phyloP scores from a whole-genome alignment of 30 jellyfish, hydroid and myxozoan genomes.

The Hydractinia echinata region DNA sequence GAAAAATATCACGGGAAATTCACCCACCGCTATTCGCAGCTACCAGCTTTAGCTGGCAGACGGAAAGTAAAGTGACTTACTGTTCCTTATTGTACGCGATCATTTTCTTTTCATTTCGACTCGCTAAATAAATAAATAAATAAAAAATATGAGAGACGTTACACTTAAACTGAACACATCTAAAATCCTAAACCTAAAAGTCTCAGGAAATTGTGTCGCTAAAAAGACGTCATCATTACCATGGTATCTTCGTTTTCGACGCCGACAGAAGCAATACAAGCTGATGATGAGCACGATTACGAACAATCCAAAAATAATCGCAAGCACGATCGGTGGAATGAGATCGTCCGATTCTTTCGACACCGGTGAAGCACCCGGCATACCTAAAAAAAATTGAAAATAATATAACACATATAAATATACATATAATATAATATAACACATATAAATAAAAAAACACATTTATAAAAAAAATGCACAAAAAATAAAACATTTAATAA shows the following conservation, averaged over 20 bases:
- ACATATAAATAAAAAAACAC: not conserved
- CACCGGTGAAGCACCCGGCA: constrained; percentile 26
- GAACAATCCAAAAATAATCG: constrained; percentile 62
- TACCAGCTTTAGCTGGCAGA: not conserved
- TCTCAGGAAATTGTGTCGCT: not conserved
- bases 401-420: not conserved
- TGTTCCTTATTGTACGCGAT: not conserved
- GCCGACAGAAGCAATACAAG: constrained; percentile 64
- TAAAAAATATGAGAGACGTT: not conserved
- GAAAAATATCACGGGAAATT: no score
- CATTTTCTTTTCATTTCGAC: not conserved
- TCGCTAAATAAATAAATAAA: not conserved
- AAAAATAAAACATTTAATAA: not conserved
- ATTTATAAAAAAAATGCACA: not conserved
- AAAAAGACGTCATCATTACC: constrained; percentile 14
- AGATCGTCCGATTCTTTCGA: constrained; percentile 28
- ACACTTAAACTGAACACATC: not conserved
- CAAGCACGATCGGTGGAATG: constrained; percentile 71
- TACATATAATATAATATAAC: no score
- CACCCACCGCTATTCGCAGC: no score
- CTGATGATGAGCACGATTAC: constrained; percentile 67
- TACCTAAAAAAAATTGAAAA: constrained; percentile 18
- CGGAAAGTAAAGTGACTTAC: not conserved
- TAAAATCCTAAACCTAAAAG: not conserved
- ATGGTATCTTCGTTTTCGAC: constrained; percentile 53